Base-by-base conservation (phyloP, 2,113 vertebrate genomes). In the Nettapus auritus region DNA sequence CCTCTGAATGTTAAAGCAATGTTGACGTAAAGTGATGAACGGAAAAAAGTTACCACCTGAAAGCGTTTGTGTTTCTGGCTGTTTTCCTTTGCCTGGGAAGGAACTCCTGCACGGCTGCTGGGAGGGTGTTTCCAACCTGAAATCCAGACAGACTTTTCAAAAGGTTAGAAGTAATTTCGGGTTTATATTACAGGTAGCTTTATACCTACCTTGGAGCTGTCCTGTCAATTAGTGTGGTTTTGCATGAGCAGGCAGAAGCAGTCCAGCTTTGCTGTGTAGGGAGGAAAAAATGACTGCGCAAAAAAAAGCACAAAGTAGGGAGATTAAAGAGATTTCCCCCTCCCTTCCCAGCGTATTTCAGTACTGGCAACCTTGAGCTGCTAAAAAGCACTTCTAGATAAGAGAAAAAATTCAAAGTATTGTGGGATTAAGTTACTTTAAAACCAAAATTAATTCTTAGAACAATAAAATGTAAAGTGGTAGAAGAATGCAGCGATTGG, bases 91-190 rank as follows among this genome's bases (percentile, higher is more conserved):
- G 1, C 64, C 38, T 0, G 1, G 57, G 77, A 73, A 50, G 44
- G 80, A 77, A 34, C 2, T 6, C 9, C 3, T 0, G 44, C 2
- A 0, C 31, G 53, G 52, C 19, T 36, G 57, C 8, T 62, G 28
- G 77, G 67, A 26, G 46, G 53, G 4, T 34, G 40, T 56, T 89
- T 77, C 86, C 86, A 63, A 33, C 28, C 46, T 82, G 75, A 46
- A 73, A 68, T 44, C 76, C 66, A 68, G 33, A 28, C n/a, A 26
- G 25, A 12, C 42, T 71, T 63, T 40, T 74, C 25, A 21, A 57
- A 89, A 74, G 8, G 48, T 73, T 78, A 16, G 36, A 68, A 53
- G 40, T 82, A 52, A 68, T 82, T 73, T 73, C 59, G 40, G 53
- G 76, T 57, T 89, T 75, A 8, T 66, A 7, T 88, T 85, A 70